phyloP scores from a whole-genome alignment of 2,888 invertebrate genomes.

The Lasioglossum zephyrum region DNA sequence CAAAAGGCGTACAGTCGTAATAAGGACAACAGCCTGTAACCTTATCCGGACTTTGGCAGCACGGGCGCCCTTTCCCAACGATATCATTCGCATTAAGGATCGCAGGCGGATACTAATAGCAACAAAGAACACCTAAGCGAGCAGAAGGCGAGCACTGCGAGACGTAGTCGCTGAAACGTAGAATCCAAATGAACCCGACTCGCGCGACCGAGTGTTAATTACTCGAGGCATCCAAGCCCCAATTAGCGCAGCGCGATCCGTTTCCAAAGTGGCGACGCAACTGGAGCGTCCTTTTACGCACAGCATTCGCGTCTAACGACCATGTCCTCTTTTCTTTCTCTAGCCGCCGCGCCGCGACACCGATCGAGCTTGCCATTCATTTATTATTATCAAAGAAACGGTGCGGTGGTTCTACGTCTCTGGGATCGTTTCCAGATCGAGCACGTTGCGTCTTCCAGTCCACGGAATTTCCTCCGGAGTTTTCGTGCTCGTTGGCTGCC shows the following conservation, averaged over 20 bases:
- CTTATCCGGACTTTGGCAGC: not conserved
- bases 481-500: constrained; percentile 11
- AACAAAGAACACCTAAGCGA: not conserved
- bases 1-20: not conserved
- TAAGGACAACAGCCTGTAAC: not conserved
- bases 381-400: not conserved
- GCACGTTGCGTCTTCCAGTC: not conserved
- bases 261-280: constrained; percentile 16
- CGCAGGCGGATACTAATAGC: not conserved
- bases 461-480: not conserved
- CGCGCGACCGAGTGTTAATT: not conserved
- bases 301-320: constrained; percentile 31
- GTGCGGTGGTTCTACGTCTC: not conserved
- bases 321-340: constrained; percentile 24
- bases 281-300: constrained; percentile 44
- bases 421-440: not conserved
- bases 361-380: not conserved
- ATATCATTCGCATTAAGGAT: not conserved
- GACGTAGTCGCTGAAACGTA: not conserved
- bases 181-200: not conserved
- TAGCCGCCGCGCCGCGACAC: not conserved
- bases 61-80: not conserved
- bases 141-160: not conserved
- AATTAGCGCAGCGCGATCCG: not conserved
- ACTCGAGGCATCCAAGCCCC: not conserved